Evolutionary conservation across 1,140 invertebrate species (phyloP).

Genomic region (Papilio polytes): DNA sequence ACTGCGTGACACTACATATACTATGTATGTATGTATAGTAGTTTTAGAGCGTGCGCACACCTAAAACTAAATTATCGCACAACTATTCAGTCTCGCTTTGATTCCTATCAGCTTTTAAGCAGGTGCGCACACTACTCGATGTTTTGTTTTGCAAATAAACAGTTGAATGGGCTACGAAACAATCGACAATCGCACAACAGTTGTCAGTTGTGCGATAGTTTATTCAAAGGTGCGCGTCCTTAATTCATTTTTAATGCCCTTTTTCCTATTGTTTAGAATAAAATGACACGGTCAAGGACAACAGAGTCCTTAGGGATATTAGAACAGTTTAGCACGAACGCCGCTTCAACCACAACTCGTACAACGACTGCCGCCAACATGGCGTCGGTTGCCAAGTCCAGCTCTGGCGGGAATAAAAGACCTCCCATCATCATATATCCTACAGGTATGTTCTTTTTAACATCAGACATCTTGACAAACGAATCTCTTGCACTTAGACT

Average conservation of each 20-base stretch:
- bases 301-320: slow-evolving; percentile 55
- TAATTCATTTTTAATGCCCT: neutral
- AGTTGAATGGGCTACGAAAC: too few relatives aligned
- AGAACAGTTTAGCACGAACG: slow-evolving; percentile 52
- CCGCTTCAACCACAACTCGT: slow-evolving; percentile 46
- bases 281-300: slow-evolving; percentile 60
- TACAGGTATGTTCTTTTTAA: slow-evolving; percentile 61
- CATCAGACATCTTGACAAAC: neutral
- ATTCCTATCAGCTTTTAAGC: too few relatives aligned
- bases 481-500: too few relatives aligned
- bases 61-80: too few relatives aligned
- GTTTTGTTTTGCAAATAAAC: too few relatives aligned
- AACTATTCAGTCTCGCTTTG: too few relatives aligned
- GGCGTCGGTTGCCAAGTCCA: slow-evolving; percentile 57
- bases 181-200: too few relatives aligned
- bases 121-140: too few relatives aligned
- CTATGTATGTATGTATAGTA: too few relatives aligned
- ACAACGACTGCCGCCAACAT: slow-evolving; percentile 52
- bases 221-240: too few relatives aligned
- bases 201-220: too few relatives aligned
- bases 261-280: slow-evolving; percentile 23
- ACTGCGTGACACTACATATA: neutral
- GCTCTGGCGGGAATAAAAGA: slow-evolving; percentile 65
- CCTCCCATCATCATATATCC: slow-evolving; percentile 78
- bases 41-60: neutral